phyloP scores from a whole-genome alignment of 30 jellyfish, hydroid and myxozoan genomes.

The Sanderia malayensis region DNA sequence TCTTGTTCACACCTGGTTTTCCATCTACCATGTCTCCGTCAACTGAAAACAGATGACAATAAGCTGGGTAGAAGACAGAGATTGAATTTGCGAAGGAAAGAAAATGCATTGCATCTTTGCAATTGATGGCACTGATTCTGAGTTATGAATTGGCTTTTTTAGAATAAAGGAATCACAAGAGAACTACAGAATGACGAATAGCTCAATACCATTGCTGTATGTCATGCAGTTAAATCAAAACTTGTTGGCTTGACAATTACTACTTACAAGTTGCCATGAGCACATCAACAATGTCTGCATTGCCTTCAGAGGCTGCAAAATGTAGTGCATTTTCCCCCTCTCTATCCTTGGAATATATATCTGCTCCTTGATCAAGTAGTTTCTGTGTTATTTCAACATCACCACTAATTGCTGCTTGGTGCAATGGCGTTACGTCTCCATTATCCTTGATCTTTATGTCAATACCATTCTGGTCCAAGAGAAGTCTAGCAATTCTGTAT shows the following conservation, averaged over 20 bases:
- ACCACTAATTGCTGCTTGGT: constrained; percentile 85
- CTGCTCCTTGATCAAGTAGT: constrained; percentile 73
- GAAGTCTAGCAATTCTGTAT: constrained; percentile 66
- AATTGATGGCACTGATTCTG: too few species aligned
- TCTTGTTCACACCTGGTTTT: constrained; percentile 3
- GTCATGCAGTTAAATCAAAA: too few species aligned
- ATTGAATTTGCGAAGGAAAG: too few species aligned
- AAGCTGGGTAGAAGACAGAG: too few species aligned
- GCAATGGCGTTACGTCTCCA: constrained; percentile 73
- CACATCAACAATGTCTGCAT: constrained; percentile 41
- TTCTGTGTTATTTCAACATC: constrained; percentile 56
- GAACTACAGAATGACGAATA: too few species aligned
- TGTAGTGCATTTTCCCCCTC: constrained; percentile 83
- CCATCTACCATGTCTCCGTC: constrained; percentile 52
- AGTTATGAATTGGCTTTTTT: too few species aligned
- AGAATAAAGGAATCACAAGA: too few species aligned
- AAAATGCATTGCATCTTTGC: too few species aligned
- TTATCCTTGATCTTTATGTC: constrained; percentile 61
- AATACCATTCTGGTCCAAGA: constrained; percentile 42
- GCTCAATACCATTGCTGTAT: too few species aligned
- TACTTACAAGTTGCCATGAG: constrained; percentile 57
- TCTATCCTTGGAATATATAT: constrained; percentile 47
- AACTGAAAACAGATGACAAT: too few species aligned
- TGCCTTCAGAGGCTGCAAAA: constrained; percentile 88
- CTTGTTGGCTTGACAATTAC: too few species aligned